A percentile compares a stretch with the other conserved stretches of the same genome.
These are phyloP conservation scores for Hylaeus anthracinus DNA, from an alignment of 1,140 invertebrate genomes.

Conservation along the genomic window DNA sequence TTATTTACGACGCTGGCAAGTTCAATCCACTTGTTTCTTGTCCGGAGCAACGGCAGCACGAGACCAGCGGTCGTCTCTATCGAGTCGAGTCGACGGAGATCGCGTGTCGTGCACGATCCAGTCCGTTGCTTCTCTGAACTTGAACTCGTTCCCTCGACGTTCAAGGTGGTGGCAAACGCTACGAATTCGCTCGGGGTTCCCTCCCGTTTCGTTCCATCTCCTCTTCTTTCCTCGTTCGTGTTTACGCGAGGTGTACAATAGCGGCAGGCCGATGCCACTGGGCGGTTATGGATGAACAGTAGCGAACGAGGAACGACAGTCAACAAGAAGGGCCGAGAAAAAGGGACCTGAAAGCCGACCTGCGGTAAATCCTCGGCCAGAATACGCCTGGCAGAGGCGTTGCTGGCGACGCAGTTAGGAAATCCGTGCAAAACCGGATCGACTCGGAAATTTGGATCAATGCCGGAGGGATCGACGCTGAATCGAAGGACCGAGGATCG, in stretches of 20 bases:
- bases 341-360: slow-evolving; percentile 46
- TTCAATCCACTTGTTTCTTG: slow-evolving; percentile 63
- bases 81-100: slow-evolving; percentile 20
- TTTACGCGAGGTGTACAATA: slow-evolving; percentile 58
- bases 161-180: slow-evolving; percentile 14
- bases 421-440: neutral
- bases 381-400: slow-evolving; percentile 10
- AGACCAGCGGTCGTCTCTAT: slow-evolving; percentile 46
- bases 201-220: neutral
- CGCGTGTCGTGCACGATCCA: slow-evolving; percentile 43
- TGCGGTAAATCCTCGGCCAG: slow-evolving; percentile 51
- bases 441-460: neutral
- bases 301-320: slow-evolving; percentile 68
- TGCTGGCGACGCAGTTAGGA: slow-evolving; percentile 41
- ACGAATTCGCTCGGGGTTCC: slow-evolving; percentile 48
- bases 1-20: slow-evolving; percentile 42
- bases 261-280: slow-evolving; percentile 48
- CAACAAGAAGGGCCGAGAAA: slow-evolving; percentile 66
- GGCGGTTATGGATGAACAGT: slow-evolving; percentile 76
- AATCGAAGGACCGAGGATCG: no score
- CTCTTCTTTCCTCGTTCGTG: neutral
- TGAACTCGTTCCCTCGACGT: slow-evolving; percentile 55
- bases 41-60: slow-evolving; percentile 36
- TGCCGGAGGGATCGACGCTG: neutral
- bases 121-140: slow-evolving; percentile 66